Evolutionary conservation across 1,140 invertebrate genomes (phyloP), one percentile per base, ranked within the genome.

Genomic region (Habropoda laboriosa): DNA sequence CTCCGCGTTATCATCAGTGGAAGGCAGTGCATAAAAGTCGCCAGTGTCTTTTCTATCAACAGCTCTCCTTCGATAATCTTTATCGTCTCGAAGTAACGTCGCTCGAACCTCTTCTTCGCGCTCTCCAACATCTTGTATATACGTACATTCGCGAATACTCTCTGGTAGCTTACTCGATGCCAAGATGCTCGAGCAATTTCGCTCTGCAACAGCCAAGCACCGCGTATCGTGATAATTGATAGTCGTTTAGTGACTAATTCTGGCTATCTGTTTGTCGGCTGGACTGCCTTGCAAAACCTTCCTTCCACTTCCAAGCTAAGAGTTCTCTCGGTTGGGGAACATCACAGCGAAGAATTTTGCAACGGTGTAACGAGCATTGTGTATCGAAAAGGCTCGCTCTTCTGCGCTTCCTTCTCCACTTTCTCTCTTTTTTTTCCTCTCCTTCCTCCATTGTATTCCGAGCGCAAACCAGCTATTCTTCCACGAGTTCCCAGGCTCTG

Each of bases 141-240:
- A n/a, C 1, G n/a, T 24, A 30, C 2, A 0, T 45, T 35, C 24
- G 6, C 21, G 12, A 13, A 47, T 6, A 10, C 51, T n/a, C n/a
- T n/a, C n/a, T n/a, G 51, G 57, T 42, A 24, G n/a, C 63, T 18
- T 6, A 32, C 10, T 27, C 71, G 8, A 16, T n/a, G 2, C 49
- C 8, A 21, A 38, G 24, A 42, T n/a, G 1, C 16, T 35, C 47
- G 40, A 30, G 8, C 53, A 21, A 66, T 72, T 60, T 27, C 38
- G 3, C n/a, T 5, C 40, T n/a, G 30, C 24, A 40, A 49, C 30
- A 58, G n/a, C 10, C 12, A 64, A 24, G 0, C 53, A 38, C 18
- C n/a, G 21, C 8, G 77, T 3, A 64, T 72, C 40, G 55, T 7
- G 77, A 79, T 79, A 73, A 79, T 79, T 57, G 70, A 79, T 73